These are phyloP conservation scores for Nephrotoma guestfalica DNA, from an alignment of 2,888 invertebrate species.

Conservation along the genomic window DNA sequence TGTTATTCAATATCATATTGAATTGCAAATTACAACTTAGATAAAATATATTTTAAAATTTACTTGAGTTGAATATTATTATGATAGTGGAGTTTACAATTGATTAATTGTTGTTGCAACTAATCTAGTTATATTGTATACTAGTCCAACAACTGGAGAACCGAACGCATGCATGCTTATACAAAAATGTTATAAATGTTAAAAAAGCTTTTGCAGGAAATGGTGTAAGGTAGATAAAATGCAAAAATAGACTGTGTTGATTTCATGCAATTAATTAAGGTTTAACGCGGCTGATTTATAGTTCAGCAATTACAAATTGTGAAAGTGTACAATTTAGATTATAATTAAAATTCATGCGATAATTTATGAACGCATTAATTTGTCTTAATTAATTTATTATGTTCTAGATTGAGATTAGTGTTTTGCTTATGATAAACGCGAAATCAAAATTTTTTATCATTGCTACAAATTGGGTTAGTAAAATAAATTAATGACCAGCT, in stretches of 20 bases:
- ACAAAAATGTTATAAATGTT: neutral
- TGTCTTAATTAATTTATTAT: neutral
- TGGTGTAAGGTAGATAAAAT: neutral
- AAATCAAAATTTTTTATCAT: no score
- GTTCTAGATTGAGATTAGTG: neutral
- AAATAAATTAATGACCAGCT: no score
- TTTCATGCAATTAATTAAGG: neutral
- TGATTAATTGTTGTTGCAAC: neutral
- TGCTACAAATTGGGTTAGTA: no score
- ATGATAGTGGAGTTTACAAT: neutral
- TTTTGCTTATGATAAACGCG: neutral
- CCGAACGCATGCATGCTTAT: neutral
- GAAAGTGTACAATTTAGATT: neutral
- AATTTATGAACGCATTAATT: neutral
- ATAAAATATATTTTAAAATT: neutral
- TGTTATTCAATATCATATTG: neutral
- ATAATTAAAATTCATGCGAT: neutral
- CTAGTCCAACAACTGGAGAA: neutral
- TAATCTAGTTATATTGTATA: neutral
- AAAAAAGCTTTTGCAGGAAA: neutral
- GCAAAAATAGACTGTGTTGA: neutral
- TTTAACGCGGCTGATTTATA: neutral
- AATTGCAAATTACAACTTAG: neutral
- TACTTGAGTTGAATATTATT: neutral
- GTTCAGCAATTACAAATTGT: neutral